Conservation (phyloP, 2,113 vertebrate species). For the Chiloscyllium plagiosum region DNA sequence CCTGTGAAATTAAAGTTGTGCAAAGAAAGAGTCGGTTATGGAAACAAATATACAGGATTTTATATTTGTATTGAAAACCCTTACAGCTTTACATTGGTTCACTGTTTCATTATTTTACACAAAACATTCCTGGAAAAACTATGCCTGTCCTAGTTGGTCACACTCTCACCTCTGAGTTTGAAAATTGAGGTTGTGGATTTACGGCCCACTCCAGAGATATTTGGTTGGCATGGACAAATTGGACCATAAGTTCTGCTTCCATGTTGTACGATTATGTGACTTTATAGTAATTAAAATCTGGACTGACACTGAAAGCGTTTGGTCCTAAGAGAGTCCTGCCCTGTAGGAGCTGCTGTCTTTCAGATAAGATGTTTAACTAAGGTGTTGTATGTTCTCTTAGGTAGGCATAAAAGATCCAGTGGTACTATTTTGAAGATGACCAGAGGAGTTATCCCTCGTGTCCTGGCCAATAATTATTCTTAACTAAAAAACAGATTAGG, state of each 20-base stretch:
- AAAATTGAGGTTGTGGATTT: neutral
- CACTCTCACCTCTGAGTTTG: no score
- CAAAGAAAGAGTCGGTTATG: neutral
- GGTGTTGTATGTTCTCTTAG: neutral
- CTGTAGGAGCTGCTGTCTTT: neutral
- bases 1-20: slow-evolving; percentile 26
- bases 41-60: neutral
- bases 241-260: no score
- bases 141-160: neutral
- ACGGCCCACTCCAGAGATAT: neutral
- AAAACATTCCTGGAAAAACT: neutral
- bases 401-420: no score
- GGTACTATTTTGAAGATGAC: no score
- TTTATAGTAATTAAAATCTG: neutral
- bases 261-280: no score
- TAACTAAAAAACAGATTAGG: neutral
- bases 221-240: no score
- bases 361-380: neutral
- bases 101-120: neutral
- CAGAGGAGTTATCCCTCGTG: neutral
- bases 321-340: neutral
- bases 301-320: neutral
- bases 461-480: neutral
- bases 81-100: neutral
- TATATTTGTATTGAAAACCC: neutral